Evolutionary conservation across 2,113 vertebrate species (phyloP), one percentile per base, ranked within the genome.

Genomic region (Dolichotis patagonum): DNA sequence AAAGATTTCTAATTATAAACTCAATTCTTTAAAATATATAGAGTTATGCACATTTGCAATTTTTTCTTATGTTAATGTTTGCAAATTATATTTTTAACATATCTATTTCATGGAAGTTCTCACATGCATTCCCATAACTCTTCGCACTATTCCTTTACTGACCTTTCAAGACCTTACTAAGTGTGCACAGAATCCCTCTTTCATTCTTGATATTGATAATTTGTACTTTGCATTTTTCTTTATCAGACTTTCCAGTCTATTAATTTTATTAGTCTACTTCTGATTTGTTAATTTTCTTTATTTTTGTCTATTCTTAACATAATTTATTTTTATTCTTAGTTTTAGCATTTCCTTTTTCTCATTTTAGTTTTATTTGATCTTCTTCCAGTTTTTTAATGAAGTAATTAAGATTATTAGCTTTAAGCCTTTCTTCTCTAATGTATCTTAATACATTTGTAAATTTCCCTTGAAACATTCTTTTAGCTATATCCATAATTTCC

Each of bases 401-500:
- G 28, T 73, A 56, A 85, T 73, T 78, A 58, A 85, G 6, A 54
- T 88, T 85, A 38, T 89, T 97, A 85, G 4, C 30, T 91, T 67
- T 82, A 81, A 88, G 9, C 38, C 12, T 52, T 82, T 60, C 28
- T 85, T 88, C 35, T 41, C 49, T 17, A 46, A 35, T 62, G 11
- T 65, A 88, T 63, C 84, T 60, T 67, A 88, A 77, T 46, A n/a
- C 35, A 28, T 62, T 28, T 85, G 58, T 5, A 43, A 46, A 49
- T 78, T 96, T 83, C 17, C 43, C 17, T 87, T 30, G 8, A 62
- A 35, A 69, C 20, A 5, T 26, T 71, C 9, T 26, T 58, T 95
- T 73, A 17, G 10, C 46, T 95, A 2, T 16, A 71, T 54, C 46
- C 35, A 88, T 69, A 69, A 69, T 63, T 91, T 71, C 88, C 26